Percentiles rank a stretch among this genome's conserved stretches.
These are phyloP conservation scores for Chelon labrosus DNA, from an alignment of 2,797 vertebrate species.

Conservation along the genomic window DNA sequence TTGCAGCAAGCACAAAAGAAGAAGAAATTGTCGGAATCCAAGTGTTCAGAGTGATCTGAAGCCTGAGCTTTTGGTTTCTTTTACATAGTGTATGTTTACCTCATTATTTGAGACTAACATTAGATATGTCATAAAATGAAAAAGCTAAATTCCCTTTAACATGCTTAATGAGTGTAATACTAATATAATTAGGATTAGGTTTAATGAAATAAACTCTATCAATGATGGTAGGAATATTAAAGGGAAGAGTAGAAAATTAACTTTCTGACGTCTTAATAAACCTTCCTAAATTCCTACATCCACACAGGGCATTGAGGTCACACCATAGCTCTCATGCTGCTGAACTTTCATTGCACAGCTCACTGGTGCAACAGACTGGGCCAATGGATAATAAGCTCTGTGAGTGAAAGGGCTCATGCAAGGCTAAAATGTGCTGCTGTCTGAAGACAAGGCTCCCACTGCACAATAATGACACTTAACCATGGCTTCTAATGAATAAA, in stretches of 20 bases:
- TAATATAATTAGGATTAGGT: not conserved
- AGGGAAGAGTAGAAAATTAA: too few relatives aligned
- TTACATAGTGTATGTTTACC: too few relatives aligned
- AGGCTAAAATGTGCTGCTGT: slow-evolving; percentile 51
- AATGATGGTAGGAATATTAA: too few relatives aligned
- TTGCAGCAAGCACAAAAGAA: too few relatives aligned
- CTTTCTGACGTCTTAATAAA: not conserved
- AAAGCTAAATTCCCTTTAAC: too few relatives aligned
- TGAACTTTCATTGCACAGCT: slow-evolving; percentile 66
- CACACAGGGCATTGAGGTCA: slow-evolving; percentile 46
- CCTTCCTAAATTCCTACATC: not conserved
- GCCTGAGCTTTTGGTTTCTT: too few relatives aligned
- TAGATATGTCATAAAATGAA: too few relatives aligned
- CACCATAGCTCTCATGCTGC: slow-evolving; percentile 50
- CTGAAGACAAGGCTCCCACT: slow-evolving; percentile 29
- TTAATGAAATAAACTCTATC: too few relatives aligned
- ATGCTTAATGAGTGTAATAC: not conserved
- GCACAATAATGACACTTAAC: slow-evolving; percentile 29
- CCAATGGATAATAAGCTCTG: slow-evolving; percentile 42
- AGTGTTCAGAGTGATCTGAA: too few relatives aligned
- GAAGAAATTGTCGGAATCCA: too few relatives aligned
- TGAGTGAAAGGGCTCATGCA: slow-evolving; percentile 50
- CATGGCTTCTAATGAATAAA: slow-evolving; percentile 8
- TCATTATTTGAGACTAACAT: too few relatives aligned
- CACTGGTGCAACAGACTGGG: slow-evolving; percentile 74